These are phyloP conservation scores for Agriopis leucophaearia DNA, from an alignment of 2,888 invertebrate species.

Conservation along the genomic window DNA sequence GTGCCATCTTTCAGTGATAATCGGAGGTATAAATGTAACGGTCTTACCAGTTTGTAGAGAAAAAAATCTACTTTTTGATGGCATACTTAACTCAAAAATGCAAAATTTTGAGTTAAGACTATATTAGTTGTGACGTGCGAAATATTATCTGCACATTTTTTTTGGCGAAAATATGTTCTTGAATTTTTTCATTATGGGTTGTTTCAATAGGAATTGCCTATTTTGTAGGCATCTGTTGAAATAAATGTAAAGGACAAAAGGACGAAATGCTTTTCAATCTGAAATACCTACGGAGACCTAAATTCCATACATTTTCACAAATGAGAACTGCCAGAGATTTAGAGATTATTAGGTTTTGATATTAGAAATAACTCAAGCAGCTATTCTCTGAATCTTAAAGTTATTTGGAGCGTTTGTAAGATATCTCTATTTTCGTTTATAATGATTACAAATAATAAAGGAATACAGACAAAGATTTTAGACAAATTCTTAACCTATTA, in stretches of 20 bases:
- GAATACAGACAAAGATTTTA: too few species aligned
- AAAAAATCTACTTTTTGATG: too few species aligned
- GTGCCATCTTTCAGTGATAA: too few species aligned
- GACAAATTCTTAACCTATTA: too few species aligned
- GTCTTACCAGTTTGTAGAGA: too few species aligned
- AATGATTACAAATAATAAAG: background rate
- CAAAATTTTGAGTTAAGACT: too few species aligned
- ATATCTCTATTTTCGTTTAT: background rate
- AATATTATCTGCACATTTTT: too few species aligned
- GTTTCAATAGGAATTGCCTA: background rate
- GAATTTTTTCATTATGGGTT: background rate
- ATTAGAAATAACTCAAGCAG: conserved; percentile 12
- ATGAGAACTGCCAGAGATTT: conserved; percentile 8
- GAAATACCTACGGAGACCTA: conserved; percentile 29
- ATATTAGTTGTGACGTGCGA: too few species aligned
- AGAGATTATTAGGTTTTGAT: conserved; percentile 5
- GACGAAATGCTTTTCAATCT: conserved; percentile 25
- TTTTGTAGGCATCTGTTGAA: conserved; percentile 8
- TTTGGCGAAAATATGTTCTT: too few species aligned
- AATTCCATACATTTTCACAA: conserved; percentile 18
- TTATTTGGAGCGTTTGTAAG: background rate
- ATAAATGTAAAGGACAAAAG: conserved; percentile 16
- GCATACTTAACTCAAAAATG: too few species aligned
- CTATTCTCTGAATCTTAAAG: background rate
- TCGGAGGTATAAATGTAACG: too few species aligned